Evolutionary conservation across 2,888 invertebrate genomes (phyloP), one percentile per base, ranked within the genome.

Genomic region (Drosophila anceps): DNA sequence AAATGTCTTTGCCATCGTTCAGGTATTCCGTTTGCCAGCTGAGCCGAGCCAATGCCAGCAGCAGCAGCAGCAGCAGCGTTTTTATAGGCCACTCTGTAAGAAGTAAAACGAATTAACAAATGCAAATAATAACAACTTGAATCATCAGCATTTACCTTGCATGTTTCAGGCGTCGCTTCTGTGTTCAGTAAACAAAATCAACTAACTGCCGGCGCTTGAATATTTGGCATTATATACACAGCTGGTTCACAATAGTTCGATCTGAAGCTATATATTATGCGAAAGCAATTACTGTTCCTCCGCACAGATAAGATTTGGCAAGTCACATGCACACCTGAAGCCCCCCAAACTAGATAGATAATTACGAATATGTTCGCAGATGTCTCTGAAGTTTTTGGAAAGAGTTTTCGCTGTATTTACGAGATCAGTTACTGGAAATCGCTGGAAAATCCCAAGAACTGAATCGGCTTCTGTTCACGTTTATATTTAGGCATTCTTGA

Each of bases 1-100:
- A 92, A 8, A 92, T 58, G 18, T 92, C 91, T 27, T 80, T 62
- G 0, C 58, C 24, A 6, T 68, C 54, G n/a, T 55, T 59, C 4
- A 85, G 4, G 15, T 68, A 66, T 37, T 81, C 81, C 18, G 79
- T 82, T 59, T 82, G 79, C n/a, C 37, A 57, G 73, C 79, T 81
- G n/a, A 51, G 18, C 53, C 69, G 53, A 29, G 44, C 48, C n/a
- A 69, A 18, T n/a, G 57, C 61, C 59, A 79, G 50, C 37, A 84
- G 20, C 33, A 74, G 20, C 9, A 79, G 50, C 35, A 83, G 18
- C 29, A 72, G 27, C 9, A 71, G 58, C 4, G 58, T 7, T n/a
- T 12, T 18, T 24, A 39, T 3, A 10, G 18, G 24, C n/a, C 35
- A 27, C 29, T 6, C 59, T 85, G 59, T 85, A 59, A 10, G 59